Evolutionary conservation across 2,113 vertebrate genomes (phyloP).

Genomic region (Pomatostomus ruficeps): DNA sequence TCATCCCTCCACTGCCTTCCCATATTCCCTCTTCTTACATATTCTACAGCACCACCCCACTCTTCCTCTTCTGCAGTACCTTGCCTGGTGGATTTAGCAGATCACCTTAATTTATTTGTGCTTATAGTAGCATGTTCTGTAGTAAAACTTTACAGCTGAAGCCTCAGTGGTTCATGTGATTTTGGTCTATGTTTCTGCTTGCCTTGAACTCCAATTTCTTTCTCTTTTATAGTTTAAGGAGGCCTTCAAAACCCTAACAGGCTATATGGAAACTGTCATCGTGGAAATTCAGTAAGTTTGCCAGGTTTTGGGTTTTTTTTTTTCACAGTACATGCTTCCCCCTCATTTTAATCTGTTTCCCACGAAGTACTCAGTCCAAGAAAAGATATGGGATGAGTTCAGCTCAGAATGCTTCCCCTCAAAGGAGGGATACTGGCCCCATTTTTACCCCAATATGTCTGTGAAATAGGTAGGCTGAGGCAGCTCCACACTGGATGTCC

Average conservation of each 20-base stretch:
- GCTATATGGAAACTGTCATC: not conserved
- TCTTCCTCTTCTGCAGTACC: not conserved
- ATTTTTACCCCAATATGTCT: not conserved
- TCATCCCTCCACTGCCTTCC: not conserved
- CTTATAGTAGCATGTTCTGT: not conserved
- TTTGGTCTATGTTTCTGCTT: not conserved
- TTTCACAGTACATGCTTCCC: not conserved
- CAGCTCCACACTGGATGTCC: not conserved
- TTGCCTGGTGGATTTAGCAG: not conserved
- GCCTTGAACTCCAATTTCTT: not conserved
- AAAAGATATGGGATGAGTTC: not conserved
- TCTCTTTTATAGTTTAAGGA: not conserved
- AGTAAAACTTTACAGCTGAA: not conserved
- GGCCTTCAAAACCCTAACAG: fast-evolving
- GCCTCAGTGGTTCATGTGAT: not conserved
- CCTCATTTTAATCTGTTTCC: not conserved
- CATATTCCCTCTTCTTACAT: not conserved
- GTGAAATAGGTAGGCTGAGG: not conserved
- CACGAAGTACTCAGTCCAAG: not conserved
- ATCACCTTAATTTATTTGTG: not conserved
- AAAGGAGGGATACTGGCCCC: not conserved
- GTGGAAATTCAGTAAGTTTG: constrained; percentile 52
- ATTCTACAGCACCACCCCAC: not conserved
- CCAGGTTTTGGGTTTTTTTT: not conserved
- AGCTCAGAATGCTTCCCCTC: not conserved